Evolutionary conservation across 2,888 invertebrate species (phyloP), one percentile per base, ranked within the genome.

Genomic region (Cataglyphis albicans): DNA sequence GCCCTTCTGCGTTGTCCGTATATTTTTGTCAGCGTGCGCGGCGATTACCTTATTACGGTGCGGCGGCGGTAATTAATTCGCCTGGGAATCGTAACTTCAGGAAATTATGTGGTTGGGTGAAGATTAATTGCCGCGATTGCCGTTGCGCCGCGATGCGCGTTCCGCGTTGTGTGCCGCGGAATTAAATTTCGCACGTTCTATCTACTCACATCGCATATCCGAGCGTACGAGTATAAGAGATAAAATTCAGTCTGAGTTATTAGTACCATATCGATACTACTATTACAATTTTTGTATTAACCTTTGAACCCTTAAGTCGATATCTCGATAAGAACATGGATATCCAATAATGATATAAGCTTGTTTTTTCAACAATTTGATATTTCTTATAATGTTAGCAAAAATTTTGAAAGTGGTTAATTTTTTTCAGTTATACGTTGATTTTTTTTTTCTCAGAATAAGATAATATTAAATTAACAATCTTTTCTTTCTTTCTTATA

Each of bases 1-100:
- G 86, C 88, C 86, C 87, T 70, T 57, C 57, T 21, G 3, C 41
- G 38, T 55, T 67, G 67, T 21, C 59, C 52, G 32, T 57, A n/a
- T 72, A 59, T 72, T 72, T 72, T 80, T 80, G 59, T 32, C 21
- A 35, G 21, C 59, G 57, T 18, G 32, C 12, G 44, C 59, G 32
- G 65, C 59, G 76, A 82, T 75, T 75, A 81, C 59, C 65, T 81
- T 75, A 64, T 75, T 64, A 32, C 32, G 63, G 61, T 48, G 63
- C 59, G 63, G 38, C 44, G 41, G 61, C 61, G 61, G 68, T 48
- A 70, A 72, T 87, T 81, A 75, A 81, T 81, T 74, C 81, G 32
- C 78, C 32, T 78, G 78, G 78, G 78, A 80, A 44, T 72, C 59
- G 59, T 59, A 44, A 44, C 61, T 80, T 61, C 78, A 59, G 59